These are phyloP conservation scores for Epistrophe eligans DNA, from an alignment of 2,888 invertebrate genomes.

Conservation along the genomic window DNA sequence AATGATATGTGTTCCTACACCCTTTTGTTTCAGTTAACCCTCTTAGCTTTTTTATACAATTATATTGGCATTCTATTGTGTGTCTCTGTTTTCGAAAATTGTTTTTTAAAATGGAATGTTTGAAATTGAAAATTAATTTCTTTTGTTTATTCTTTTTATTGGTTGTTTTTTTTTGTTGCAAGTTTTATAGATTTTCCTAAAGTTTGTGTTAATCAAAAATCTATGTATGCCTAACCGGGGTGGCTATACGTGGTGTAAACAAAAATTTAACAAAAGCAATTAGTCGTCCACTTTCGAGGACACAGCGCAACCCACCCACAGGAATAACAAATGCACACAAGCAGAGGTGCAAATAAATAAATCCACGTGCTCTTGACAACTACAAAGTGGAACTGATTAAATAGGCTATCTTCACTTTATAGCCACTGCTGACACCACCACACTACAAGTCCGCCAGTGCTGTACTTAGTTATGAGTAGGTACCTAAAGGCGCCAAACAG, in stretches of 20 bases:
- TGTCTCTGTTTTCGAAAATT: slow-evolving; percentile 10
- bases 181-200: slow-evolving; percentile 4
- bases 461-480: not conserved
- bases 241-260: slow-evolving; percentile 11
- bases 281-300: slow-evolving; percentile 21
- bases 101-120: slow-evolving; percentile 34
- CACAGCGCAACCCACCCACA: not conserved
- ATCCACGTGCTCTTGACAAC: slow-evolving; percentile 39
- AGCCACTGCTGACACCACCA: not conserved
- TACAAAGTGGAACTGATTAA: slow-evolving; percentile 41
- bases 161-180: not conserved
- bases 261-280: slow-evolving; percentile 23
- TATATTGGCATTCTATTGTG: slow-evolving; percentile 18
- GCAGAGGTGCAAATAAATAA: slow-evolving; percentile 28
- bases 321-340: not conserved
- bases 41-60: slow-evolving; percentile 23
- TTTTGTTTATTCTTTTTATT: not conserved
- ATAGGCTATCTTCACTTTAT: slow-evolving; percentile 43
- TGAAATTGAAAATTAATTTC: slow-evolving; percentile 24
- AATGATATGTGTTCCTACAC: slow-evolving; percentile 1
- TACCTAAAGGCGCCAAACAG: not conserved
- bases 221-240: not conserved
- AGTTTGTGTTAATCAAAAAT: slow-evolving; percentile 23
- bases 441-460: not conserved
- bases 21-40: slow-evolving; percentile 27